phyloP scores from a whole-genome alignment of 23 tunicate genomes.

The Styela clava region DNA sequence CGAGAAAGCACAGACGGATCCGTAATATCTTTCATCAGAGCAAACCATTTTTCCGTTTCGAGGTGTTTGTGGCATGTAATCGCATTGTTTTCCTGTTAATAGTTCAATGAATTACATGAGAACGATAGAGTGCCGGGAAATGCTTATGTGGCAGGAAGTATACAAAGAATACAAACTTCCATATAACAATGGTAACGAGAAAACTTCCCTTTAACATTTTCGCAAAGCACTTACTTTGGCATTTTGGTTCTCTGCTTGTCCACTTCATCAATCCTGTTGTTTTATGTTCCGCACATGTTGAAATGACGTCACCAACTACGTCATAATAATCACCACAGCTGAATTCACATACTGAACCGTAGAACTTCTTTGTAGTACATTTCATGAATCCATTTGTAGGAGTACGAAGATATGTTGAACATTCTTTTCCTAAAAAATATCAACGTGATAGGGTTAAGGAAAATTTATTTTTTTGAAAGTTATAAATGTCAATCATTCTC shows the following conservation, averaged over 20 bases:
- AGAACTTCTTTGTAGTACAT: slow-evolving; percentile 19
- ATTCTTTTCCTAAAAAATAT: background rate
- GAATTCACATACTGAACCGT: slow-evolving; percentile 29
- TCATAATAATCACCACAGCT: slow-evolving; percentile 25
- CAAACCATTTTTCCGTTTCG: background rate
- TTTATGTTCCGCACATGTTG: slow-evolving; percentile 2
- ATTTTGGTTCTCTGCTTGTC: background rate
- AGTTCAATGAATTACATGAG: background rate
- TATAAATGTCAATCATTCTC: too few relatives aligned
- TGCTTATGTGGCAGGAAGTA: too few relatives aligned
- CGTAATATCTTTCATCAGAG: background rate
- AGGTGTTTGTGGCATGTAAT: slow-evolving; percentile 1
- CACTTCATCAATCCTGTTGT: background rate
- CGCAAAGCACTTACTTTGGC: slow-evolving; percentile 14
- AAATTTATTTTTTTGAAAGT: too few relatives aligned
- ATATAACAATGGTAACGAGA: too few relatives aligned
- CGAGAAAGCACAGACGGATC: background rate
- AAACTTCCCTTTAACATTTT: too few relatives aligned
- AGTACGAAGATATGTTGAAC: background rate
- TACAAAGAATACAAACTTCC: too few relatives aligned
- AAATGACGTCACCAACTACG: slow-evolving; percentile 11
- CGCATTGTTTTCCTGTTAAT: background rate
- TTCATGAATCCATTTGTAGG: slow-evolving; percentile 16
- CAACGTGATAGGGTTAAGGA: too few relatives aligned
- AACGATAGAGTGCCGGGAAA: too few relatives aligned